Evolutionary conservation across 2,888 invertebrate genomes (phyloP), one percentile per base, ranked within the genome.

Genomic region (Bedellia somnulentella): DNA sequence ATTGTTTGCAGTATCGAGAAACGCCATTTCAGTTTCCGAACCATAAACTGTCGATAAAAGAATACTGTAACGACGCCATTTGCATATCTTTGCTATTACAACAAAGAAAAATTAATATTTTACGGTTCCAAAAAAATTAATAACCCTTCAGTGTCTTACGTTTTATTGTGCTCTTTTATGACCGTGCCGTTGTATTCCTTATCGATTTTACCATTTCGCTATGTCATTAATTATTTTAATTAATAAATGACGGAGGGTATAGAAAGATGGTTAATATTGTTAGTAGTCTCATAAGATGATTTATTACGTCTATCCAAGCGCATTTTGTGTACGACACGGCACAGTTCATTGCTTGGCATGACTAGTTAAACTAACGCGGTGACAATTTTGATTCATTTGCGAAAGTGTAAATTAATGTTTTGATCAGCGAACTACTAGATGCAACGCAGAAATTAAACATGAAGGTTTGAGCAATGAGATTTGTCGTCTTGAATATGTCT

Each of bases 11-110:
- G 53, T 53, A 57, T 61, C 62, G 54, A 37, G 34, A 40, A 51
- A 57, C 56, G 52, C 63, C 54, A 68, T 67, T 51, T 49, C 57
- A 57, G 59, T 70, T 71, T 71, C 71, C 62, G 52, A 64, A 64
- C 61, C 61, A 71, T 71, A 71, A 71, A 71, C 54, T 70, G 66
- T 63, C 70, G 58, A 66, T 68, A 67, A 68, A 67, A 67, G 57
- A 58, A 59, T 60, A 59, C 61, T 57, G 56, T 57, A 61, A 57
- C 51, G 43, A 44, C 43, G 39, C 40, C 49, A 67, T 70, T 58
- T 64, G 62, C 68, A 70, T 70, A 64, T 66, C 64, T 49, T 42
- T 44, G 59, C 56, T 52, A 55, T 68, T 58, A 63, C 57, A 57
- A n/a, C n/a, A 54, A 39, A 32, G 45, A 51, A 49, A 55, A 52